A percentile compares a stretch with the other conserved stretches of the same genome.
These are phyloP conservation scores for Ceratina calcarata DNA, from an alignment of 1,140 invertebrate genomes.

Conservation along the genomic window DNA sequence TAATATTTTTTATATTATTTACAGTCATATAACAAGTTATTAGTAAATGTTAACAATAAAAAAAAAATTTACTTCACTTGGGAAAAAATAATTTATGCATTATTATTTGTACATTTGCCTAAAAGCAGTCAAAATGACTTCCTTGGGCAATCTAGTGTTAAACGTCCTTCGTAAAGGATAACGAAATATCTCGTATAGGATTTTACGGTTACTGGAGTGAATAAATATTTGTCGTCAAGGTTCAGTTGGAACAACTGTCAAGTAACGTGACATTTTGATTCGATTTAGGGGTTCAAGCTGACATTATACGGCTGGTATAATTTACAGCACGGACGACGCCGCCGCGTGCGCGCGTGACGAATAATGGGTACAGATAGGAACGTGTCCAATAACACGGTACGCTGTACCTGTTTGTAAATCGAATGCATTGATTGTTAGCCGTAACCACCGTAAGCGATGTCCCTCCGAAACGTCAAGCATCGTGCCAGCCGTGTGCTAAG, in stretches of 20 bases:
- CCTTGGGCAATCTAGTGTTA: too few relatives aligned
- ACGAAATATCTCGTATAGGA: too few relatives aligned
- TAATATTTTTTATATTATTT: too few relatives aligned
- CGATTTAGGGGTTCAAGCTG: constrained; percentile 53
- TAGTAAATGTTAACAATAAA: too few relatives aligned
- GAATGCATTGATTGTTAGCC: constrained; percentile 32
- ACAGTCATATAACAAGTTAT: too few relatives aligned
- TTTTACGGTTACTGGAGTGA: background rate
- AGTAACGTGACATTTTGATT: constrained; percentile 60
- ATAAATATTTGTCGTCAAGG: constrained; percentile 50
- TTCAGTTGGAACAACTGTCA: constrained; percentile 26
- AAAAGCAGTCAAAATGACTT: too few relatives aligned
- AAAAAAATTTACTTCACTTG: too few relatives aligned
- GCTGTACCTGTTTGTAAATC: constrained; percentile 52
- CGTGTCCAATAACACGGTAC: constrained; percentile 49
- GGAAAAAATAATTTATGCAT: too few relatives aligned
- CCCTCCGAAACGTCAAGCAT: background rate
- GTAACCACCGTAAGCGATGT: constrained; percentile 28
- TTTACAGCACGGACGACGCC: constrained; percentile 38
- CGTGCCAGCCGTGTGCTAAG: background rate
- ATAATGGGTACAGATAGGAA: constrained; percentile 52
- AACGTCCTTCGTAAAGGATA: too few relatives aligned
- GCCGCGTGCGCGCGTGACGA: constrained; percentile 47
- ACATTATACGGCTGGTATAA: constrained; percentile 56
- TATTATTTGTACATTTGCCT: too few relatives aligned